Base-by-base conservation (phyloP, 2,113 vertebrate species). In the Campylomormyrus numenius region DNA sequence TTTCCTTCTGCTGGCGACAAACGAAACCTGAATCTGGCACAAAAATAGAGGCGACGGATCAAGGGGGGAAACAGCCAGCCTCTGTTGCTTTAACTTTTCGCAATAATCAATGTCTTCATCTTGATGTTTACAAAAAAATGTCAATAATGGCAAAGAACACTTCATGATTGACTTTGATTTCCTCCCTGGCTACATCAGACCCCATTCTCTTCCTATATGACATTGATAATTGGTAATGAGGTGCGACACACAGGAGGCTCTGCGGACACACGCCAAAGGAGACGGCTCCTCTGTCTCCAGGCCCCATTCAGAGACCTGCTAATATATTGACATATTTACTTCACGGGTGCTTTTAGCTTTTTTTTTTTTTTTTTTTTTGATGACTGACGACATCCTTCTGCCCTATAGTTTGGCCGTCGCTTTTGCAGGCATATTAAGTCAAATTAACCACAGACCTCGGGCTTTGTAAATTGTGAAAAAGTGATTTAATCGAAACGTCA, bases 211-310 rank as follows among this genome's bases (percentile, higher is more conserved):
- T 46, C 56, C 39, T 86, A 31, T 90, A 90, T 90, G 89, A 90
- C 89, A 90, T 90, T 90, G 89, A 90, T 90, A 90, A 90, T 90
- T 90, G 89, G 84, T 90, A 90, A 90, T 90, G 89, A 86, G 52
- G 83, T 86, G 89, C n/a, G 88, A 89, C 89, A 58, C 62, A 31
- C 62, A 31, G 83, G 15, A 48, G 89, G n/a, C 9, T 88, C 87
- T 35, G 56, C 1, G 39, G 87, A 48, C 39, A 88, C 87, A 66
- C 13, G 24, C 56, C 27, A 11, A 66, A 5, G 27, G 17, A 66
- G 35, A 58, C 0, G 21, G 56, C 9, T 11, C 21, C 8, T 17
- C 35, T 88, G 87, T 88, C 53, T 17, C 46, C 39, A 45, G 31
- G 39, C 50, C 53, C 19, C 50, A 58, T 42, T 88, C 87, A 62